Percentiles rank a stretch among this genome's conserved stretches.
Conservation (phyloP, 2,888 invertebrate species). For the Lucinisca nassula region DNA sequence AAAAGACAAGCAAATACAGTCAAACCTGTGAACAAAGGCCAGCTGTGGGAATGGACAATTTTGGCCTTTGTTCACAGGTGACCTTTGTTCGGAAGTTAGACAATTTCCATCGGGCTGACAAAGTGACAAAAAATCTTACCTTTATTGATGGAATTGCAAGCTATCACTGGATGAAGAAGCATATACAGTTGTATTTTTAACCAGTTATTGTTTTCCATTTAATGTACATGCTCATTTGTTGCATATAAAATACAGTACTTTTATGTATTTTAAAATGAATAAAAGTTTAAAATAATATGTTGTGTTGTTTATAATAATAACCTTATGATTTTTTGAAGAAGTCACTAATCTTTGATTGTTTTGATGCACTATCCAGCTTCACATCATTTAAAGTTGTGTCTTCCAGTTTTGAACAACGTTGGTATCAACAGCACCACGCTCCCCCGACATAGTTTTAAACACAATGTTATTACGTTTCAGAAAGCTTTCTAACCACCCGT, state of each 20-base stretch:
- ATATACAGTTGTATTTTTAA: no score
- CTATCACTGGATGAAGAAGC: background rate
- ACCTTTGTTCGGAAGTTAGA: background rate
- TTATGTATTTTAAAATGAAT: no score
- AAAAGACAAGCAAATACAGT: no score
- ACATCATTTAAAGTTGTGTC: conserved; percentile 14
- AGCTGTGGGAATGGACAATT: no score
- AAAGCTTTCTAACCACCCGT: conserved; percentile 44
- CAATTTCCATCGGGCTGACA: background rate
- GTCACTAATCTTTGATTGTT: background rate
- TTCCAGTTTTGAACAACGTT: conserved; percentile 46
- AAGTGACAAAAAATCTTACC: background rate
- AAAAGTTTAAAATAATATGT: no score
- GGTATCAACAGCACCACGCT: conserved; percentile 43
- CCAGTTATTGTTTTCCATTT: no score
- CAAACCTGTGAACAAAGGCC: no score
- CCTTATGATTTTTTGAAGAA: background rate
- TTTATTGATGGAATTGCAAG: no score
- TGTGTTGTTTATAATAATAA: no score
- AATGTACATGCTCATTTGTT: background rate
- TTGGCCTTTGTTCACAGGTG: no score
- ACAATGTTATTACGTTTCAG: conserved; percentile 36
- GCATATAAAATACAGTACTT: no score
- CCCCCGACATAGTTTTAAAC: conserved; percentile 40
- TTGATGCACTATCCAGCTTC: background rate